Conservation (phyloP, 1,140 invertebrate species). For the Reticulitermes speratus region DNA sequence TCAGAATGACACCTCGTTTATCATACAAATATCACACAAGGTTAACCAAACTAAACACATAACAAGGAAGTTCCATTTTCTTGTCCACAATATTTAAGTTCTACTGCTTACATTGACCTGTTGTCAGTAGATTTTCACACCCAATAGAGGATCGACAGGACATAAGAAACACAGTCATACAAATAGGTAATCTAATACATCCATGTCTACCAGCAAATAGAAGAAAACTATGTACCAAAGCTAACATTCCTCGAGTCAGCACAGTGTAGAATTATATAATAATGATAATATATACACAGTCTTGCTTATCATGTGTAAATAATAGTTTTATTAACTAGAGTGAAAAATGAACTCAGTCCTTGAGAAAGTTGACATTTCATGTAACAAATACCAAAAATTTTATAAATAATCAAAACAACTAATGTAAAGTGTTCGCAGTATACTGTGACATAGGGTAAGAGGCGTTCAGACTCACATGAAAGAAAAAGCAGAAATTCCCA, state of each 20-base stretch:
- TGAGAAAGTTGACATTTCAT: constrained; percentile 9
- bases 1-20: background rate
- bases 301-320: background rate
- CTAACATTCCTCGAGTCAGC: constrained; percentile 35
- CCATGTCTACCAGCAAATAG: background rate
- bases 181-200: background rate
- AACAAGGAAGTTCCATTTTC: background rate
- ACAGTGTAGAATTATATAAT: constrained; percentile 10
- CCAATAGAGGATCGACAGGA: background rate
- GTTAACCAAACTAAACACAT: background rate
- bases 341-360: constrained; percentile 1
- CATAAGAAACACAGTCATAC: background rate
- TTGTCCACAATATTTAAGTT: too few species aligned
- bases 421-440: too few species aligned
- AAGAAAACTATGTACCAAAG: constrained; percentile 35
- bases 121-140: background rate
- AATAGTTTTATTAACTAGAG: constrained; percentile 3
- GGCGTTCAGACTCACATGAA: too few species aligned
- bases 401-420: background rate
- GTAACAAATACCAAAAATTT: constrained; percentile 22
- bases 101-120: background rate
- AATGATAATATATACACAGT: background rate
- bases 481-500: too few species aligned
- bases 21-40: background rate
- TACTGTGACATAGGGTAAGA: too few species aligned